Percentiles rank a stretch among this genome's conserved stretches.
Conservation (phyloP, 2,888 invertebrate genomes). For the Drosophila helvetica region DNA sequence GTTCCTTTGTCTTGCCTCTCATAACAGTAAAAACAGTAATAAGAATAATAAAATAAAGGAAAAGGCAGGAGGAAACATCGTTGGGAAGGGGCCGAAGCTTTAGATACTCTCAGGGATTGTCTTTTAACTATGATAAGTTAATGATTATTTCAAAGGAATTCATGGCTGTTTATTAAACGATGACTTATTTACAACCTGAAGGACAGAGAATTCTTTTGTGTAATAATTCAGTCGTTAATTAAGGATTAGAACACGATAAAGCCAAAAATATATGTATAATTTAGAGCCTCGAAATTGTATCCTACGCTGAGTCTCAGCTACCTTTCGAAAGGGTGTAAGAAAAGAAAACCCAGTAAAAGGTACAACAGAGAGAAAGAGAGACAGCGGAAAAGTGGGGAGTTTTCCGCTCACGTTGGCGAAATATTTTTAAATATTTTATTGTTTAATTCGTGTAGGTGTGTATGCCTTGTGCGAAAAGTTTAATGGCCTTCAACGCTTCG, state of each 20-base stretch:
- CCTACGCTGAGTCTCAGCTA: too few species aligned
- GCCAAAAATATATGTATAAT: too few species aligned
- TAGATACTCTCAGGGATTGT: background rate
- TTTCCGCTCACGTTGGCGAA: constrained; percentile 23
- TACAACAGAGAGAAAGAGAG: background rate
- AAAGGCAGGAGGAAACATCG: constrained; percentile 4
- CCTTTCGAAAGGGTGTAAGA: too few species aligned
- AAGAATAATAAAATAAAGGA: constrained; percentile 52
- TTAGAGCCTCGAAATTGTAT: too few species aligned
- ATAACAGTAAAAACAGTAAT: constrained; percentile 46
- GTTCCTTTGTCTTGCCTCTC: constrained; percentile 42
- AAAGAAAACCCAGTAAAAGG: background rate
- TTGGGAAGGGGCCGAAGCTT: background rate
- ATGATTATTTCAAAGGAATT: too few species aligned
- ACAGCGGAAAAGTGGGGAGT: background rate
- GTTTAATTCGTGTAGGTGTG: constrained; percentile 26
- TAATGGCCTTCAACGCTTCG: constrained; percentile 49
- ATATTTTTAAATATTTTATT: constrained; percentile 57
- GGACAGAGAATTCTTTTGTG: too few species aligned
- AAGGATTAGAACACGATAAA: background rate
- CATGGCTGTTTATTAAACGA: too few species aligned
- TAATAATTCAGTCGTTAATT: too few species aligned
- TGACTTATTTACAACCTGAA: too few species aligned
- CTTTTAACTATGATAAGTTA: background rate
- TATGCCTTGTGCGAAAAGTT: constrained; percentile 24